Evolutionary conservation across 2,113 vertebrate species (phyloP).

Genomic region (Aptenodytes patagonicus): DNA sequence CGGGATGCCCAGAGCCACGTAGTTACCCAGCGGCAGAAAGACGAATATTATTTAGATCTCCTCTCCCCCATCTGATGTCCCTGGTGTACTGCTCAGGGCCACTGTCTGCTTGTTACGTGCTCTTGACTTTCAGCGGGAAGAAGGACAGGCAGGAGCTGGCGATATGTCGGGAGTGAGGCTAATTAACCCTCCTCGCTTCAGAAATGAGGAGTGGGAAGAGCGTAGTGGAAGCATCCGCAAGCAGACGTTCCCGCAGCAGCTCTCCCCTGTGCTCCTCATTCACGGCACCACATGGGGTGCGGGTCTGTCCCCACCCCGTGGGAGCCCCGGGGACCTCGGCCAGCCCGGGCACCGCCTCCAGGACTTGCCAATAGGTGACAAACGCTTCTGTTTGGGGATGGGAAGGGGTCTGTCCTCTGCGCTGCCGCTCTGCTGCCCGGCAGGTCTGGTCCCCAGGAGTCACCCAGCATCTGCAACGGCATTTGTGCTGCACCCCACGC

Average conservation of each 20-base stretch:
- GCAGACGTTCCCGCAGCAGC: not conserved
- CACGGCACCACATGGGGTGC: fast-evolving
- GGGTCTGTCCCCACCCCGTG: not conserved
- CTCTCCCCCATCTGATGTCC: not conserved
- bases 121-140: fast-evolving
- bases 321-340: not conserved
- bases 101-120: not conserved
- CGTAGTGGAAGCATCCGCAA: not conserved
- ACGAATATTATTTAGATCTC: not conserved
- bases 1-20: fast-evolving
- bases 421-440: fast-evolving
- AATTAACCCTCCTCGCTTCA: not conserved
- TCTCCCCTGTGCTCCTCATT: not conserved
- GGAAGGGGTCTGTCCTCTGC: not conserved
- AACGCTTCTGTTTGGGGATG: fast-evolving
- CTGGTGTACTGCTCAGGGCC: not conserved
- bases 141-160: not conserved
- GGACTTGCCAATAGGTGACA: not conserved
- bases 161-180: fast-evolving
- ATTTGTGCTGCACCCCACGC: fast-evolving
- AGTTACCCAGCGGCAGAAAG: not conserved
- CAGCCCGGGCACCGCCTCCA: not conserved
- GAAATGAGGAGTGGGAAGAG: not conserved
- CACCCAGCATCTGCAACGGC: not conserved
- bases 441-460: not conserved